Evolutionary conservation across 1,140 invertebrate species (phyloP).

Genomic region (Copidosoma floridanum): DNA sequence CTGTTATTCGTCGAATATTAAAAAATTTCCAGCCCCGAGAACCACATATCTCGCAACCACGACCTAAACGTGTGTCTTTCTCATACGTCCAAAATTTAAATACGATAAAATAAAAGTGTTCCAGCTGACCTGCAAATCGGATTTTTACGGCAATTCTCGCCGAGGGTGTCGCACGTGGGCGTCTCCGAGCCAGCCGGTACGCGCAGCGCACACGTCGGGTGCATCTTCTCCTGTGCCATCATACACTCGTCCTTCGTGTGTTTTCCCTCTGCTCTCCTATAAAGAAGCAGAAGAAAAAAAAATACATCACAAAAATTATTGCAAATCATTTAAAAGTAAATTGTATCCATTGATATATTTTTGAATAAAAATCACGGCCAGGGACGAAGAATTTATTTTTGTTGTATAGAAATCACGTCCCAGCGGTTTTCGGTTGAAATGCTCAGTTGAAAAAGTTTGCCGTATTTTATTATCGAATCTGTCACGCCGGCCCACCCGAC

Average conservation of each 20-base stretch:
- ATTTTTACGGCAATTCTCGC: slow-evolving; percentile 74
- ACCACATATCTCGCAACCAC: background rate
- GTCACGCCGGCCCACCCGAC: no score
- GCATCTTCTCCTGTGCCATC: slow-evolving; percentile 81
- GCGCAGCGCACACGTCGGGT: slow-evolving; percentile 81
- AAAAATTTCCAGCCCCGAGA: background rate
- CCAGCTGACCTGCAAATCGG: slow-evolving; percentile 66
- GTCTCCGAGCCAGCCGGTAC: slow-evolving; percentile 65
- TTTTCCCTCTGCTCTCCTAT: slow-evolving; percentile 77
- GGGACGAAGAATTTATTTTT: no score
- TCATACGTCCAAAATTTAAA: no score
- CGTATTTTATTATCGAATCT: no score
- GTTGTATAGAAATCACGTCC: no score
- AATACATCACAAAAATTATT: no score
- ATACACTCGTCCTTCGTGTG: slow-evolving; percentile 83
- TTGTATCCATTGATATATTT: no score
- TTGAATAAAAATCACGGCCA: no score
- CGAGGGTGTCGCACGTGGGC: slow-evolving; percentile 78
- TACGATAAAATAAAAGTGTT: background rate
- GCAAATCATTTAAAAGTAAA: no score
- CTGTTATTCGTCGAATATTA: background rate
- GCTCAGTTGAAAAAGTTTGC: no score
- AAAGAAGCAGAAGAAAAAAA: background rate
- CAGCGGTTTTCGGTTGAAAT: no score
- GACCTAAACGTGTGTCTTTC: no score